A percentile compares a stretch with the other conserved stretches of the same genome.
These are phyloP conservation scores for Coregonus suidteri DNA, from an alignment of 2,797 vertebrate species.

Conservation along the genomic window DNA sequence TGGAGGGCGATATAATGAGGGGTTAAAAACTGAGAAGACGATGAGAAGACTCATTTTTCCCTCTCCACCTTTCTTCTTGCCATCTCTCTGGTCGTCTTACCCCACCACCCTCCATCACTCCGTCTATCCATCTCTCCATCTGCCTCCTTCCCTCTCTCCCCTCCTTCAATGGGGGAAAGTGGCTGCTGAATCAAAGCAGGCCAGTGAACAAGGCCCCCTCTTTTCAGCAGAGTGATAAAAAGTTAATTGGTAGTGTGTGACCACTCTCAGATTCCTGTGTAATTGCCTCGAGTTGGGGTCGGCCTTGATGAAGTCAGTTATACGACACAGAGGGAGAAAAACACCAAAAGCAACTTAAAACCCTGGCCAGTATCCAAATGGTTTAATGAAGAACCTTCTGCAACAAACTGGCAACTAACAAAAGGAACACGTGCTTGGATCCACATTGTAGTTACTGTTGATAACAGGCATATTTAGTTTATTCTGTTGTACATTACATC, in stretches of 20 bases:
- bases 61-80: background rate
- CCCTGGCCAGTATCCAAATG: conserved; percentile 15
- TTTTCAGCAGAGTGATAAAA: conserved; percentile 44
- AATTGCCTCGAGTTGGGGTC: conserved; percentile 40
- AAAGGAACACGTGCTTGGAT: background rate
- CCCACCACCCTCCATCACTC: background rate
- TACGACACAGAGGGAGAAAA: conserved; percentile 1
- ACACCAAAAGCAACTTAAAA: conserved; percentile 22
- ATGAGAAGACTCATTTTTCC: background rate
- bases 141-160: conserved; percentile 2
- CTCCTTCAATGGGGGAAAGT: conserved; percentile 17
- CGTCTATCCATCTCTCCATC: background rate
- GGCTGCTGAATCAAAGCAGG: conserved; percentile 23
- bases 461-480: background rate
- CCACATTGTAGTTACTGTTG: background rate
- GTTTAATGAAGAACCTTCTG: conserved; percentile 20
- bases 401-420: conserved; percentile 17
- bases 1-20: background rate
- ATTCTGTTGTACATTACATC: conserved; percentile 1
- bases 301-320: conserved; percentile 25
- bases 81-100: background rate
- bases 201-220: conserved; percentile 25
- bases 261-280: conserved; percentile 49
- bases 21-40: background rate
- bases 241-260: conserved; percentile 42